These are phyloP conservation scores for Patiria pectinifera DNA, from an alignment of 53 echinoderm and acorn worm genomes.

Conservation along the genomic window DNA sequence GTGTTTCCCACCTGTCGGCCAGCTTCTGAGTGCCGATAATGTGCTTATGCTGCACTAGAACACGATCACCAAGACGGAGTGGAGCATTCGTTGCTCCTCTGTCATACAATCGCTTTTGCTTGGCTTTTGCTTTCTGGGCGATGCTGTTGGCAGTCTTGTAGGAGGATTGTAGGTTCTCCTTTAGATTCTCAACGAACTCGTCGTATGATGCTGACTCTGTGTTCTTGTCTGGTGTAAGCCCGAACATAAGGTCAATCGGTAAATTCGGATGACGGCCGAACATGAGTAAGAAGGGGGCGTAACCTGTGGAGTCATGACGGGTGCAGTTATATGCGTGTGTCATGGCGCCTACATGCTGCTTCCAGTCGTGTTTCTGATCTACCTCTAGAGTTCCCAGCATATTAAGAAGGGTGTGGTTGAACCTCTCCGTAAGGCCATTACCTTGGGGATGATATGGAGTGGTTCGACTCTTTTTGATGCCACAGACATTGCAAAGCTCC, in stretches of 20 bases:
- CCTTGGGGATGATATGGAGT: too few species aligned
- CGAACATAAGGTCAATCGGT: too few species aligned
- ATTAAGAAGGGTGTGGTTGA: too few species aligned
- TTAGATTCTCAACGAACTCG: conserved; percentile 12
- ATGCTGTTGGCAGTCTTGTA: background rate
- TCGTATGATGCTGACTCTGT: background rate
- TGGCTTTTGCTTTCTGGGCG: background rate
- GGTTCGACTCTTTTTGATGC: too few species aligned
- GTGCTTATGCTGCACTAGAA: too few species aligned
- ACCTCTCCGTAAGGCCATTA: too few species aligned
- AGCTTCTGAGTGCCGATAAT: too few species aligned
- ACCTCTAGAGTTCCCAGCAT: background rate
- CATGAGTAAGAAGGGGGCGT: too few species aligned
- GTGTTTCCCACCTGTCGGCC: conserved; percentile 41
- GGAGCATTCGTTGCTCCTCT: background rate
- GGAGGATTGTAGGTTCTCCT: too few species aligned
- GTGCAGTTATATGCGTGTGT: too few species aligned
- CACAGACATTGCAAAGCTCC: conserved; percentile 5
- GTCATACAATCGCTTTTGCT: too few species aligned
- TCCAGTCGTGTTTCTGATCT: conserved; percentile 20
- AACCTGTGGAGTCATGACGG: conserved; percentile 29
- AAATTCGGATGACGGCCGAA: too few species aligned
- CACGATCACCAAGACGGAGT: conserved; percentile 10
- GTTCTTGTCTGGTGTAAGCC: background rate
- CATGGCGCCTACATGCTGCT: background rate